Evolutionary conservation across 1,140 invertebrate species (phyloP), one percentile per base, ranked within the genome.

Genomic region (Cotesia vestalis): DNA sequence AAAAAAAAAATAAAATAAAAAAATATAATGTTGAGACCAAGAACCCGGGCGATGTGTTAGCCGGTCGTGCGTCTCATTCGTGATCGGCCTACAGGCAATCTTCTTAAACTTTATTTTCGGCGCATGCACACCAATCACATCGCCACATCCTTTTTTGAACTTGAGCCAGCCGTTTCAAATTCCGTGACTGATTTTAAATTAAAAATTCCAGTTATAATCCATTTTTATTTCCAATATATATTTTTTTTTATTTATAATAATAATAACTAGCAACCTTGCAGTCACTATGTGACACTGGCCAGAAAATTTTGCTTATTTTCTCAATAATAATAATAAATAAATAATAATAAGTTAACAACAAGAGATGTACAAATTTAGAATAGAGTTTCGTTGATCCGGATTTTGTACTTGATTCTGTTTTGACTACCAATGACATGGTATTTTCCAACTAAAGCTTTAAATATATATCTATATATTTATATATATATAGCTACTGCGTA

Each of bases 1-100:
- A n/a, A n/a, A 46, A 46, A 11, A 46, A 9, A 46, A 8, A 46
- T 0, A 8, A 9, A 46, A 46, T 2, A 27, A 27, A 27, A 27
- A 27, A 27, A 27, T 27, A 27, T 27, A 27, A 27, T 27, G 27
- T 27, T 27, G 3, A 27, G 68, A 59, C 59, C 64, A 75, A 74
- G 73, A 71, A 75, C 69, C 76, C 79, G 73, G 72, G 76, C 78
- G 78, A 78, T 80, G 78, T 80, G 80, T 79, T 80, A 78, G 53
- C 73, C 78, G 72, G 73, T 83, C 83, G 82, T 84, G 83, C 83
- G 80, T 84, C 79, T 81, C 75, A 83, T 85, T 78, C 83, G 84
- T 86, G 83, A 86, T 79, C 81, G 78, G 84, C 84, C 81, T 86
- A 86, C 79, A 60, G 70, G 73, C 69, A 73, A 62, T 36, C 66